A percentile compares a stretch with the other conserved stretches of the same genome.
phyloP scores from a whole-genome alignment of 2,797 vertebrate genomes.

The Rhinophrynus dorsalis region DNA sequence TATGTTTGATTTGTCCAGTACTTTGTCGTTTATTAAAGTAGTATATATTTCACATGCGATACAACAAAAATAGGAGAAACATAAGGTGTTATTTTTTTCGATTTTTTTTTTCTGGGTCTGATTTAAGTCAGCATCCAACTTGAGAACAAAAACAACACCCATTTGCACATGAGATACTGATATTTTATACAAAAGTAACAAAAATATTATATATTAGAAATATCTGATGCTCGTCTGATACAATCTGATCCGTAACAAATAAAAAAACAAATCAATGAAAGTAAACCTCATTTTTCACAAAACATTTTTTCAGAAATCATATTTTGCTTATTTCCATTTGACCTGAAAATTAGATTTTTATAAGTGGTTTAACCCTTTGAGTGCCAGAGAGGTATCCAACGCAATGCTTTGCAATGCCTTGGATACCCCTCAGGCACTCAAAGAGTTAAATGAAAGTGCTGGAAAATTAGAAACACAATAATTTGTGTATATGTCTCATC shows the following conservation, averaged over 20 bases:
- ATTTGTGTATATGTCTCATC: no score
- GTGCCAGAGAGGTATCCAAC: no score
- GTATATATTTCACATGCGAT: constrained; percentile 22
- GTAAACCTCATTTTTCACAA: constrained; percentile 50
- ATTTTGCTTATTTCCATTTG: constrained; percentile 79
- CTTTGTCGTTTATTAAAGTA: background rate
- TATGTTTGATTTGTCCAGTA: background rate
- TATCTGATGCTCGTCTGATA: constrained; percentile 55
- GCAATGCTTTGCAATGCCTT: no score
- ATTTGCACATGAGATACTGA: constrained; percentile 47
- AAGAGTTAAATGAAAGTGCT: no score
- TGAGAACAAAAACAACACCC: constrained; percentile 40
- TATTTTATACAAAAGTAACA: constrained; percentile 54
- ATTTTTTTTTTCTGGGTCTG: constrained; percentile 74
- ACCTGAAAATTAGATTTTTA: constrained; percentile 47
- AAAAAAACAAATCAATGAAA: constrained; percentile 50
- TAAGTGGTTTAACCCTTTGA: no score
- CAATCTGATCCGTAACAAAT: constrained; percentile 66
- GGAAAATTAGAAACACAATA: constrained; percentile 21
- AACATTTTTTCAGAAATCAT: constrained; percentile 67
- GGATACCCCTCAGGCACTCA: no score
- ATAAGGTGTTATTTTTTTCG: no score
- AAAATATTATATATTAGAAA: constrained; percentile 55
- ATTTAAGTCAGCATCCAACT: constrained; percentile 71
- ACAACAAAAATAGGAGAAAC: constrained; percentile 52